Base-by-base conservation (phyloP, 2,113 vertebrate genomes). In the Tachycineta bicolor region DNA sequence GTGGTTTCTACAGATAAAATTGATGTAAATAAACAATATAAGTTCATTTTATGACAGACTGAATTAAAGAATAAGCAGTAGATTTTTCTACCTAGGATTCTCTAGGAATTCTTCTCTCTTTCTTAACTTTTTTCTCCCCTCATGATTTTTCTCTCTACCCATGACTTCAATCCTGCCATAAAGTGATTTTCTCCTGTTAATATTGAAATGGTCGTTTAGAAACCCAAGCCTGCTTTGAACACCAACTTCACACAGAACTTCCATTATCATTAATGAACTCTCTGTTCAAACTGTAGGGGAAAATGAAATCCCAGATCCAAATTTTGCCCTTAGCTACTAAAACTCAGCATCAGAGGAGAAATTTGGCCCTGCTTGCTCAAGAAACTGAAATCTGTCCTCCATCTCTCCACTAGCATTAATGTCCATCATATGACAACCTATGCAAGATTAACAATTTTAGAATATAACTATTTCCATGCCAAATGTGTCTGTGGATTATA, bases 181-280 rank as follows among this genome's bases (percentile, higher is more conserved):
- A 96, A 93, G 76, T 85, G 74, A 94, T 83, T 92, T 80, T 70
- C 75, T 93, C 93, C 93, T 91, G 88, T 96, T 96, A 94, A 87
- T 95, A 94, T 85, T 95, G 85, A 96, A 96, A 86, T 0, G 33
- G 87, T 94, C 82, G 0, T 91, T 93, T 76, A 80, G 94, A 96
- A 96, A 88, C 39, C 44, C 71, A 88, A 81, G 78, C 34, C 82
- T 7, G 39, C 93, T 95, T 96, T 94, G 94, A 96, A 96, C 84
- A 95, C 65, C 85, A 90, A 63, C 96, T 96, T 97, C 93, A 96
- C 90, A 96, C 82, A 91, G 79, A 92, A 78, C 69, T 91, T 94
- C 96, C 41, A 88, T 71, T 96, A 47, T 69, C 88, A 63, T 94
- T 96, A 93, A 89, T 75, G 90, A 71, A 91, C 93, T 83, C 82